phyloP scores from a whole-genome alignment of 1,140 invertebrate genomes.

The Habropoda laboriosa region DNA sequence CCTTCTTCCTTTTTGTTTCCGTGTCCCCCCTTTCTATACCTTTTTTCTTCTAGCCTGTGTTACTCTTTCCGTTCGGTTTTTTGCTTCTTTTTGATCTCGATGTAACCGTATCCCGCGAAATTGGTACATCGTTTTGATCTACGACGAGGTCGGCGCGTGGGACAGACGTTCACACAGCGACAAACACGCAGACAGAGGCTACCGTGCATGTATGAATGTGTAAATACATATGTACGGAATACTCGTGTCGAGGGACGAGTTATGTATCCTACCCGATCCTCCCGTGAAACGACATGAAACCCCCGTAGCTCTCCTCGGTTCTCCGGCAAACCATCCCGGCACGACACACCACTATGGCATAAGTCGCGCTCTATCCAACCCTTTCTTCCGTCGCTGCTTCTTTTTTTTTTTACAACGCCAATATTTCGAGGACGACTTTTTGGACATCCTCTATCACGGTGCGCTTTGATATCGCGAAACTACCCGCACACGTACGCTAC shows the following conservation, averaged over 20 bases:
- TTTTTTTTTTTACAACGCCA: constrained; percentile 8
- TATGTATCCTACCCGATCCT: constrained; percentile 39
- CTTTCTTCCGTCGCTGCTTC: not conserved
- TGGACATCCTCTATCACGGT: not conserved
- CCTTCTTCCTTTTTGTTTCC: not conserved
- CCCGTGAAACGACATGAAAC: constrained; percentile 50
- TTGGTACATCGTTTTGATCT: constrained; percentile 71
- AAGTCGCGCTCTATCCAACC: constrained; percentile 23
- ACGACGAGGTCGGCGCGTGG: constrained; percentile 47
- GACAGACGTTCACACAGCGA: constrained; percentile 39
- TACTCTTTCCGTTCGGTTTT: too few species aligned
- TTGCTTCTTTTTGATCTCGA: constrained; percentile 59
- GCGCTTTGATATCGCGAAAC: constrained; percentile 33
- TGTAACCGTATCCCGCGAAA: constrained; percentile 61
- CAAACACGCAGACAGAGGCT: not conserved
- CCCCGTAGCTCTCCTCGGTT: constrained; percentile 8
- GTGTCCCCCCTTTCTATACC: constrained; percentile 40
- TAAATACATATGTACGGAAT: constrained; percentile 24
- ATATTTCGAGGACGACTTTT: constrained; percentile 34
- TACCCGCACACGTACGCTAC: not conserved
- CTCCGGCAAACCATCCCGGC: not conserved
- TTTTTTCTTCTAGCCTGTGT: too few species aligned
- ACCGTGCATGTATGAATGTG: not conserved
- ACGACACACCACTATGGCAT: not conserved
- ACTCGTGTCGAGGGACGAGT: constrained; percentile 42